Percentiles rank a stretch among this genome's conserved stretches.
Evolutionary conservation across 2,888 invertebrate species (phyloP).

Genomic region (Lasioglossum morio): DNA sequence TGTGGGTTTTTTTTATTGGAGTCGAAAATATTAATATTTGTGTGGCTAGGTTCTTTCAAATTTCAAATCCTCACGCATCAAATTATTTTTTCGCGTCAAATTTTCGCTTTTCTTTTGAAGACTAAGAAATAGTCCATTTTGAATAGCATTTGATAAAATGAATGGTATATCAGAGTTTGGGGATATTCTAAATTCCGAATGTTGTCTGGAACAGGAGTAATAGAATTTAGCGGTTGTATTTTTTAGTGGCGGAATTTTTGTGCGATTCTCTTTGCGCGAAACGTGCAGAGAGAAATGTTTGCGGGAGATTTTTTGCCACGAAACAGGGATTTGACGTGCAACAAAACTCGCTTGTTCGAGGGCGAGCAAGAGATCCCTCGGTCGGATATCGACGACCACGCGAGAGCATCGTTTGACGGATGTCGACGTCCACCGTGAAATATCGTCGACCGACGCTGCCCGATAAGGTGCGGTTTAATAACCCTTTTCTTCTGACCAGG

Average conservation of each 20-base stretch:
- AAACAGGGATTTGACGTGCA: background rate
- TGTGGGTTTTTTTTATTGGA: no score
- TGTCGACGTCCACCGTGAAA: slow-evolving; percentile 17
- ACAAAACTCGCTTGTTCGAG: slow-evolving; percentile 4
- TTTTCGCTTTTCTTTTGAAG: no score
- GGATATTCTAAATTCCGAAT: background rate
- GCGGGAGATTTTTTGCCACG: background rate
- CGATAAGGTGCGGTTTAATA: slow-evolving; percentile 7
- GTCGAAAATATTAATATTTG: no score
- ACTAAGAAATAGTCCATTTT: background rate
- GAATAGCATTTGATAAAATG: background rate
- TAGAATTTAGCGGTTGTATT: background rate
- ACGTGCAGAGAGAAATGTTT: background rate
- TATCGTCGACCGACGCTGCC: slow-evolving; percentile 18
- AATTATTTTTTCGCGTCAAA: no score
- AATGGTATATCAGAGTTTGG: background rate
- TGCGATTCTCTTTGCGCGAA: background rate
- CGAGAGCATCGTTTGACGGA: slow-evolving; percentile 6
- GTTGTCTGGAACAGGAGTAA: background rate
- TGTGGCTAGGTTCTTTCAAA: no score
- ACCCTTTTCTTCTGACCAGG: slow-evolving; percentile 9
- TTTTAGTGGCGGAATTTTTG: background rate
- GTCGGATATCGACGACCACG: slow-evolving; percentile 14
- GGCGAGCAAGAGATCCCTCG: slow-evolving; percentile 1
- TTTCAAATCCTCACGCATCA: no score